These are phyloP conservation scores for Cyclophora punctaria DNA, from an alignment of 2,888 invertebrate species.

Conservation along the genomic window DNA sequence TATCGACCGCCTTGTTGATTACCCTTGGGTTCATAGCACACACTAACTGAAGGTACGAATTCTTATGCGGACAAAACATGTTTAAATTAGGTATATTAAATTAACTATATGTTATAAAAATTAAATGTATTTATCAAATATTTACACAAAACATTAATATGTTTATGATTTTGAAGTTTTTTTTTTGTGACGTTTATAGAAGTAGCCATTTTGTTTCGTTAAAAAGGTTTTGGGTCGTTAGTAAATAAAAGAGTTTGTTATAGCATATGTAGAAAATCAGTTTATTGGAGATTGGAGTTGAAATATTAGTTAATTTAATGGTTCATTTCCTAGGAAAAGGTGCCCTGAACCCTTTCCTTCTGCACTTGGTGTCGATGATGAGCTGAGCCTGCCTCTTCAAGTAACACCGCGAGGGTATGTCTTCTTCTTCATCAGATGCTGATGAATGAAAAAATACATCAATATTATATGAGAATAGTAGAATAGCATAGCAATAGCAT, in stretches of 20 bases:
- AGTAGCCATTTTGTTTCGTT: no score
- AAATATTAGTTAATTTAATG: background rate
- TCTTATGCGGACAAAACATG: constrained; percentile 58
- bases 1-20: constrained; percentile 55
- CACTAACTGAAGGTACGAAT: constrained; percentile 58
- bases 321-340: constrained; percentile 50
- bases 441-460: constrained; percentile 3
- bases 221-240: background rate
- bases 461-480: no score
- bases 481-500: no score
- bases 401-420: constrained; percentile 85
- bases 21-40: constrained; percentile 53
- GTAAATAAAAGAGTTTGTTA: no score
- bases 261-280: no score
- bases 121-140: no score
- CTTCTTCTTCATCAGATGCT: constrained; percentile 87
- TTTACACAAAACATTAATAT: no score
- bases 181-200: no score
- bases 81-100: constrained; percentile 11
- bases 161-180: no score
- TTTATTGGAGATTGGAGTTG: no score
- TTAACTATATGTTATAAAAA: no score
- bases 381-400: constrained; percentile 88
- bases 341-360: constrained; percentile 81
- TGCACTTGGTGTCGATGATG: constrained; percentile 87